phyloP scores from a whole-genome alignment of 2,888 invertebrate species.

The Lutraria lutraria region DNA sequence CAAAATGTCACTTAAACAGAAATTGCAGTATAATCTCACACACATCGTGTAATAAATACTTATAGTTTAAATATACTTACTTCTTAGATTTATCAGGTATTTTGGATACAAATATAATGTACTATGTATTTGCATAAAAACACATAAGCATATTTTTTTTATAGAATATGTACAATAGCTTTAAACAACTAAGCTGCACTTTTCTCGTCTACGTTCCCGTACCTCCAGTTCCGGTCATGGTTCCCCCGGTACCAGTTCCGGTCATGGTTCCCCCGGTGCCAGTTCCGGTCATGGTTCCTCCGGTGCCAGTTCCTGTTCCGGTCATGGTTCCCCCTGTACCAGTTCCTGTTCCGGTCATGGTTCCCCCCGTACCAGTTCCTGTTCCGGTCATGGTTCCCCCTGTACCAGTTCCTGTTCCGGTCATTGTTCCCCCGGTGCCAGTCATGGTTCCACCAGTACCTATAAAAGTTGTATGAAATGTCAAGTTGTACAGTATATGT shows the following conservation, averaged over 20 bases:
- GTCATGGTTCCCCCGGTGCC: too few relatives aligned
- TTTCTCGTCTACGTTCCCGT: background rate
- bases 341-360: constrained; percentile 29
- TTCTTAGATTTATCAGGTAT: too few relatives aligned
- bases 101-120: too few relatives aligned
- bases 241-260: background rate
- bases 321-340: constrained; percentile 22
- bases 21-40: background rate
- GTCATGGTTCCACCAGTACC: constrained; percentile 28
- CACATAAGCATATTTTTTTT: too few relatives aligned
- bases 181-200: too few relatives aligned
- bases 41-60: too few relatives aligned
- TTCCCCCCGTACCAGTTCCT: constrained; percentile 32
- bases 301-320: constrained; percentile 28
- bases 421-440: constrained; percentile 27
- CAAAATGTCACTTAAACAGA: background rate
- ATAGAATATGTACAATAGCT: too few relatives aligned
- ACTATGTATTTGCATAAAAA: too few relatives aligned
- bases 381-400: constrained; percentile 12
- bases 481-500: too few relatives aligned
- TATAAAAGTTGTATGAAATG: too few relatives aligned
- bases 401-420: constrained; percentile 33
- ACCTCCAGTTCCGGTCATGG: constrained; percentile 1
- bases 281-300: constrained; percentile 24
- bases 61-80: too few relatives aligned